Evolutionary conservation across 2,888 invertebrate genomes (phyloP), one percentile per base, ranked within the genome.

Genomic region (Ectemnius lituratus): DNA sequence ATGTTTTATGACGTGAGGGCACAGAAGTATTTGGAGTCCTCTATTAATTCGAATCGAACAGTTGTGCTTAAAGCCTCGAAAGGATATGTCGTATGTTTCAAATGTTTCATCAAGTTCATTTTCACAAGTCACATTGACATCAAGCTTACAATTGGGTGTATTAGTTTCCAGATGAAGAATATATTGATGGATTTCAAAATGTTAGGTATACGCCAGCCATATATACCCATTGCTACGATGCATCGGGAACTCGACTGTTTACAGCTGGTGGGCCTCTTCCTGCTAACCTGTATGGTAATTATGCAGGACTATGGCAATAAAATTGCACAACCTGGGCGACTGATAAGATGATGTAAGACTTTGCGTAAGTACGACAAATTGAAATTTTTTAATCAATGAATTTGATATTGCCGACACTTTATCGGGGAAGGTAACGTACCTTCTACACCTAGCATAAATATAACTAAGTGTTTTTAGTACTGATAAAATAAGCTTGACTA

Each of bases 161-260:
- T 81, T 89, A 97, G 97, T 96, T 96, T 91, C 96, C 96, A 0
- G 94, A 94, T 83, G 97, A 97, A 90, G 96, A 96, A 84, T 96
- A 95, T 82, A 94, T 95, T 77, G 96, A 97, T 82, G 96, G 96
- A 4, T 94, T 95, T 87, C 96, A 96, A 91, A 95, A 95, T 85
- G 94, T 96, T 70, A 96, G 97, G 91, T 97, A 98, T 91, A 95
- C 96, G 74, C 96, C 98, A 45, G 98, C 98, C 18, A 97, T 99
- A 87, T 99, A 98, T 91, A 98, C 98, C 2, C 98, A 99, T 90
- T 97, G 97, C 91, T 98, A 98, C 91, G 98, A 99, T 91, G 94
- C 95, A 83, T 96, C 96, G 79, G 97, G 98, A 14, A 98, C 97
- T 14, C 92, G 97, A 70, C 93, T 99, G 52, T 99, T 99, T 92